Percentiles rank a stretch among this genome's conserved stretches.
Evolutionary conservation across 2,888 invertebrate genomes (phyloP).

Genomic region (Torymus auratus): DNA sequence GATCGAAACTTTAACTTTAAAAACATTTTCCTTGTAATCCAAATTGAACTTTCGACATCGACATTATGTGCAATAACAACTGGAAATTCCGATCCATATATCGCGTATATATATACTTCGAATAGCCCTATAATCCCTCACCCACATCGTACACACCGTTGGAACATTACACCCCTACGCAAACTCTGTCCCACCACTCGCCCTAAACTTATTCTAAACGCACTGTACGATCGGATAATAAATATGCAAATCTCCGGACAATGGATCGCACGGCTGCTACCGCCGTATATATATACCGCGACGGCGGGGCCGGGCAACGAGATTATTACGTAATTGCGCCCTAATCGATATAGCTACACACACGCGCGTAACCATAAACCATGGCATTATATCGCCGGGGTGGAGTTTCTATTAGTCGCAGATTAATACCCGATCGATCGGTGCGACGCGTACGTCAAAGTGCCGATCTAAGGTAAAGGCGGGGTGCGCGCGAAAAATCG

Average conservation of each 20-base stretch:
- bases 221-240: slow-evolving; percentile 9
- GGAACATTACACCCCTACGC: too few species aligned
- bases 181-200: too few species aligned
- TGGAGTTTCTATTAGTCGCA: slow-evolving; percentile 51
- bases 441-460: slow-evolving; percentile 44
- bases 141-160: too few species aligned
- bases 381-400: slow-evolving; percentile 2
- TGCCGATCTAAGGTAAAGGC: slow-evolving; percentile 19
- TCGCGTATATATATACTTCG: too few species aligned
- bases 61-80: too few species aligned
- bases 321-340: slow-evolving; percentile 51
- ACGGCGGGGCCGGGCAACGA: not conserved
- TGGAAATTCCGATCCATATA: too few species aligned
- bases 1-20: too few species aligned
- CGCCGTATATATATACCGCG: too few species aligned
- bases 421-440: slow-evolving; percentile 46
- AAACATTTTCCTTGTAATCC: too few species aligned
- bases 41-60: too few species aligned
- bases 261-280: slow-evolving; percentile 11
- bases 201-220: slow-evolving; percentile 4
- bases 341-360: slow-evolving; percentile 32
- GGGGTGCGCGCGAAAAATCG: not conserved
- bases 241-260: slow-evolving; percentile 41
- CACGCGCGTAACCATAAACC: slow-evolving; percentile 7
- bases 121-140: too few species aligned